Evolutionary conservation across 2,888 invertebrate species (phyloP).

Genomic region (Muscina levida): DNA sequence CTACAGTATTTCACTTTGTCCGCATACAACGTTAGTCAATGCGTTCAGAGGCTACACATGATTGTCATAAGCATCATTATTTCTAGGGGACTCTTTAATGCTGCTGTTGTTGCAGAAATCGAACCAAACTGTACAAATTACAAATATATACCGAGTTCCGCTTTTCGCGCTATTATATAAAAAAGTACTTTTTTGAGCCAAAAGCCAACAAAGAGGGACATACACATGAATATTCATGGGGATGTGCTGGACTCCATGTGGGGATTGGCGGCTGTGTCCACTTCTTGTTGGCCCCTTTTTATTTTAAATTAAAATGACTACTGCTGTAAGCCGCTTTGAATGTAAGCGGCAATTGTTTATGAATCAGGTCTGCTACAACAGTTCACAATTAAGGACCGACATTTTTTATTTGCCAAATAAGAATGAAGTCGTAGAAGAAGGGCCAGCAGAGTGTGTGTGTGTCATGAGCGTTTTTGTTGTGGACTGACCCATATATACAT

Average conservation of each 20-base stretch:
- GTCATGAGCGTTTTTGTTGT: neutral
- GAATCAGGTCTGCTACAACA: slow-evolving; percentile 57
- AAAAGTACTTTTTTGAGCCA: neutral
- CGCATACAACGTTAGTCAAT: too few species aligned
- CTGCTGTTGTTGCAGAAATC: too few species aligned
- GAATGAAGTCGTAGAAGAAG: neutral
- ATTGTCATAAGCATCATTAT: too few species aligned
- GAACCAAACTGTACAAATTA: too few species aligned
- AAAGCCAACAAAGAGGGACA: neutral
- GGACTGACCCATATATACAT: slow-evolving; percentile 29
- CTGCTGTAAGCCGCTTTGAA: slow-evolving; percentile 63
- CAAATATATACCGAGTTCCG: neutral
- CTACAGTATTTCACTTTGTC: too few species aligned
- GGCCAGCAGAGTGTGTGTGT: neutral
- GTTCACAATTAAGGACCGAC: slow-evolving; percentile 54
- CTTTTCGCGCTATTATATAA: slow-evolving; percentile 6
- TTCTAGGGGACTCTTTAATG: too few species aligned
- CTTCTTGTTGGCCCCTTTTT: slow-evolving; percentile 5
- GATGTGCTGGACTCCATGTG: neutral
- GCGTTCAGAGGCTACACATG: too few species aligned
- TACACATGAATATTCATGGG: slow-evolving; percentile 12
- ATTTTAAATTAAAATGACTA: slow-evolving; percentile 60
- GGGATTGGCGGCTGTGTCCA: neutral
- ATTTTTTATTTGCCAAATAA: slow-evolving; percentile 10
- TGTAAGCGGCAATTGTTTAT: slow-evolving; percentile 64